Base-by-base conservation (phyloP, 2,113 vertebrate genomes). In the Artemisiospiza belli region DNA sequence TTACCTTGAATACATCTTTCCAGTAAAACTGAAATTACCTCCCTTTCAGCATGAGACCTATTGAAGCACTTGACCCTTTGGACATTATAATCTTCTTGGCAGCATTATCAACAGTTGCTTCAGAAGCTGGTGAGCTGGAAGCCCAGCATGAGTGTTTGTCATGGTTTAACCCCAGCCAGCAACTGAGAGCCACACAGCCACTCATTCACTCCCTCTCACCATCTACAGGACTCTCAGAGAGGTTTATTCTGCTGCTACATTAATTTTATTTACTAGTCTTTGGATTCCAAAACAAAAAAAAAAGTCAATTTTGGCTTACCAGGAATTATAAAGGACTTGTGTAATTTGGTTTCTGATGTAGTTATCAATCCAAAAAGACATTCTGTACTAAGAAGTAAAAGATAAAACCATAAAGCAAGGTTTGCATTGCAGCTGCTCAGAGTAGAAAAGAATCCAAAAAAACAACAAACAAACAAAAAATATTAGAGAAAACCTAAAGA, bases 261-360 rank as follows among this genome's bases (percentile, higher is more conserved):
- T 78, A 23, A 47, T 67, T 92, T 79, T 55, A 68, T 88, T 82
- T 61, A 54, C 69, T 72, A 84, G 49, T 49, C 49, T 55, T 72
- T 43, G 43, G 55, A 91, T 77, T 86, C 15, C 84, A 89, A 79
- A 63, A 49, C 55, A 90, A 57, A 81, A 88, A 85, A 28, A 28
- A 23, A 91, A 75, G 43, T 78, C 69, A 89, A 90, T 92, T 91
- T 80, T 6, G 57, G 77, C 59, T 94, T 86, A 61, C 78, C 20
- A 78, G 58, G 67, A 92, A 86, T 90, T 77, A 74, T 18, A 70
- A 86, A 84, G 57, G 75, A 83, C 61, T 76, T 49, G 18, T 72
- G 30, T 93, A 92, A 94, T 87, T 89, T 1, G 79, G 70, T 47
- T 86, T 72, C 84, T 96, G 89, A 86, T 89, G 89, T 75, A 80